Conservation (phyloP, 2,113 vertebrate genomes). For the Menura novaehollandiae region DNA sequence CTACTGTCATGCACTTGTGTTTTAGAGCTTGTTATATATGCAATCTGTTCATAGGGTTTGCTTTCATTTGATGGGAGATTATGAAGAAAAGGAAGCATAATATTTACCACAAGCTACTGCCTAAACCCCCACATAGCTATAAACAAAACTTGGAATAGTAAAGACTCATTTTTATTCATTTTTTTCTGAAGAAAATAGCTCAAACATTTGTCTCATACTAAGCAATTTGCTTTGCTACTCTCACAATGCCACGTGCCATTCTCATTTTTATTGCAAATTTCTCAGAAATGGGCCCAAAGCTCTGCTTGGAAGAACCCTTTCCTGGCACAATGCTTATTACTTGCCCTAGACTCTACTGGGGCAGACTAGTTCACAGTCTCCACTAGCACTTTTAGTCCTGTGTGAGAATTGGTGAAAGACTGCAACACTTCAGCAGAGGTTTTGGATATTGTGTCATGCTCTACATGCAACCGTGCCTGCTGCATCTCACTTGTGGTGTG, state of each 20-base stretch:
- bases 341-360: background rate
- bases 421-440: background rate
- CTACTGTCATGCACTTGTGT: background rate
- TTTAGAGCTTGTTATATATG: background rate
- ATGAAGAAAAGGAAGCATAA: background rate
- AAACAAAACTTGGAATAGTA: background rate
- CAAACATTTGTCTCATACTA: accelerated
- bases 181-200: background rate
- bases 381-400: background rate
- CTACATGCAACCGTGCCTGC: accelerated
- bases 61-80: background rate
- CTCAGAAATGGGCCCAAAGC: background rate
- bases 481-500: background rate
- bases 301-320: background rate
- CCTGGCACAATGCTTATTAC: background rate
- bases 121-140: background rate
- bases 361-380: background rate
- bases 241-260: background rate
- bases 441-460: accelerated
- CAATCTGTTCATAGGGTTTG: background rate
- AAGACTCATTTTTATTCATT: background rate
- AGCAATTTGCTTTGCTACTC: background rate
- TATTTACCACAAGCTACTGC: background rate
- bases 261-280: background rate
- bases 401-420: background rate